Evolutionary conservation across 1,140 invertebrate genomes (phyloP).

Genomic region (Pararge aegeria): DNA sequence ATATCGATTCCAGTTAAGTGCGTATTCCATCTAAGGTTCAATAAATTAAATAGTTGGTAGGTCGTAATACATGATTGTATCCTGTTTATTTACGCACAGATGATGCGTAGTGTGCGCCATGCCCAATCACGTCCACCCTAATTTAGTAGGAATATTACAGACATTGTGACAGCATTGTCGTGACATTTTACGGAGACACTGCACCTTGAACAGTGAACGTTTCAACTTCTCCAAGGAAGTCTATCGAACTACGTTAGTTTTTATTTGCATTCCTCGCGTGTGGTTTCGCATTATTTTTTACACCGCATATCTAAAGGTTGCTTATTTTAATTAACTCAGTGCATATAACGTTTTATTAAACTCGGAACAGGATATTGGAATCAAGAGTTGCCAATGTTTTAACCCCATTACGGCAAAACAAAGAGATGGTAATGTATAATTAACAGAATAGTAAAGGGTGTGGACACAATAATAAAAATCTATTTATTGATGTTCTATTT

Average conservation of each 20-base stretch:
- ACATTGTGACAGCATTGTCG: conserved; percentile 8
- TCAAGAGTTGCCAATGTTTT: neutral
- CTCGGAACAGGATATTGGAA: neutral
- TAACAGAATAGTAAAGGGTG: too few species aligned
- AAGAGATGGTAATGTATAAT: too few species aligned
- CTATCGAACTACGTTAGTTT: conserved; percentile 19
- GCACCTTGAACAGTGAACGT: conserved; percentile 20
- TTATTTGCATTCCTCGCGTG: conserved; percentile 29
- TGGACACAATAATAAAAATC: too few species aligned
- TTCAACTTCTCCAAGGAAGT: conserved; percentile 20
- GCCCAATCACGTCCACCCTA: conserved; percentile 38
- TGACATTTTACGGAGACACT: conserved; percentile 25
- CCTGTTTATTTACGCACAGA: conserved; percentile 29
- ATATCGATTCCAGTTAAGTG: too few species aligned
- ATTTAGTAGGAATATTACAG: conserved; percentile 15
- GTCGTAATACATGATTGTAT: too few species aligned
- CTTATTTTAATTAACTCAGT: neutral
- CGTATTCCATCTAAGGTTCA: too few species aligned
- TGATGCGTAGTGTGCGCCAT: conserved; percentile 36
- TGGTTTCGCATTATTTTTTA: neutral
- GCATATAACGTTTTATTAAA: neutral
- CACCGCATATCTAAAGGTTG: neutral
- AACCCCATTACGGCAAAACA: too few species aligned
- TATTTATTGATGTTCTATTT: too few species aligned
- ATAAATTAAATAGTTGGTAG: too few species aligned